phyloP scores from a whole-genome alignment of 2,888 invertebrate species.

The Brachyptera risi region DNA sequence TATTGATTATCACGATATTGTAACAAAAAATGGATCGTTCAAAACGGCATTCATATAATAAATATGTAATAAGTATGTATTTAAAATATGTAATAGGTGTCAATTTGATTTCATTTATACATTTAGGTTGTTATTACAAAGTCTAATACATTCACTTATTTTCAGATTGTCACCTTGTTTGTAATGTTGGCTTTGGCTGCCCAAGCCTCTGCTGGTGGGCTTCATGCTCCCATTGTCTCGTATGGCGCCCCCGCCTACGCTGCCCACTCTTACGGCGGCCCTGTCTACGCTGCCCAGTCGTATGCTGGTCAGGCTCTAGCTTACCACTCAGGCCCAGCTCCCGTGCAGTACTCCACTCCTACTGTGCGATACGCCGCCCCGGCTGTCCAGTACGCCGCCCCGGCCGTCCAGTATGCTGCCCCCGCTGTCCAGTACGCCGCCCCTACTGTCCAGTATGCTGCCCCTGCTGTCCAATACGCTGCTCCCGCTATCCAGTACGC shows the following conservation, averaged over 20 bases:
- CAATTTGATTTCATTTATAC: no score
- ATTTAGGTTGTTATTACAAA: no score
- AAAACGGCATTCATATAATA: no score
- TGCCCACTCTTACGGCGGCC: neutral
- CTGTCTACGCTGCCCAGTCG: neutral
- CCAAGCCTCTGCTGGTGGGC: neutral
- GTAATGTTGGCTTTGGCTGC: no score
- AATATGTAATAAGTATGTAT: no score
- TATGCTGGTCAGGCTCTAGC: neutral
- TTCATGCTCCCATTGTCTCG: neutral
- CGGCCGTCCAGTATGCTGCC: constrained; percentile 15
- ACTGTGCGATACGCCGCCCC: neutral
- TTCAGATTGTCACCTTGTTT: no score
- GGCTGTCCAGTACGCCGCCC: neutral
- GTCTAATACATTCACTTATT: no score
- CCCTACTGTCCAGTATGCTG: neutral
- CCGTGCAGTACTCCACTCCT: neutral
- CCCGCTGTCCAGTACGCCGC: constrained; percentile 1
- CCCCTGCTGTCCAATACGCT: constrained; percentile 13
- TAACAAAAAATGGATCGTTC: no score
- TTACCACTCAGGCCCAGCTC: no score
- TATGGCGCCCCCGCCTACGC: neutral
- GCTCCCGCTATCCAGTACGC: constrained; percentile 15
- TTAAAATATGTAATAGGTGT: no score
- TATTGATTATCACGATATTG: no score